Evolutionary conservation across 23 tunicate species (phyloP).

Genomic region (Styela plicata): DNA sequence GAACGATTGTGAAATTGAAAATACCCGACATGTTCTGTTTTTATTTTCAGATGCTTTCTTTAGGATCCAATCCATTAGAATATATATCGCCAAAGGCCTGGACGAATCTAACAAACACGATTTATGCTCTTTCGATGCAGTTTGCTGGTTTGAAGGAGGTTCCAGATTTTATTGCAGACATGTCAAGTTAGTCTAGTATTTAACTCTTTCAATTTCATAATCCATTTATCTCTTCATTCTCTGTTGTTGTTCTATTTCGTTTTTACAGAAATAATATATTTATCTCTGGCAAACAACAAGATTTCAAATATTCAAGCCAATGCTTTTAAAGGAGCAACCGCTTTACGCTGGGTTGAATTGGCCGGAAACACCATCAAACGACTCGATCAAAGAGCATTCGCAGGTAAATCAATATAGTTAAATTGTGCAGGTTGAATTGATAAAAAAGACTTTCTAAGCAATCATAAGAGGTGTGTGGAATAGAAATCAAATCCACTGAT

Average conservation of each 20-base stretch:
- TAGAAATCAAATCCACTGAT: too few relatives aligned
- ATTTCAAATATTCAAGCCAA: slow-evolving; percentile 19
- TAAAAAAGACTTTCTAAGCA: too few relatives aligned
- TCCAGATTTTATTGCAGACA: not conserved
- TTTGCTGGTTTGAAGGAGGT: not conserved
- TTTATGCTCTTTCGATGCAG: not conserved
- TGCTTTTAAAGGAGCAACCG: slow-evolving; percentile 9
- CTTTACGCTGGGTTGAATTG: slow-evolving; percentile 36
- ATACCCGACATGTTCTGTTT: not conserved
- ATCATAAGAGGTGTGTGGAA: too few relatives aligned
- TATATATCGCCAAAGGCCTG: not conserved
- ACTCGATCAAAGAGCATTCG: slow-evolving; percentile 37
- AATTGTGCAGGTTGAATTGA: too few relatives aligned
- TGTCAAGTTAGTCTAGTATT: not conserved
- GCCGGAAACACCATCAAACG: slow-evolving; percentile 29
- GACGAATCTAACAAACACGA: not conserved
- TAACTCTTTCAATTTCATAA: too few relatives aligned
- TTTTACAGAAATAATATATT: slow-evolving; percentile 30
- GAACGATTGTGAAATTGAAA: not conserved
- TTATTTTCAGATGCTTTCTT: not conserved
- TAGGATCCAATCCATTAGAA: slow-evolving; percentile 3
- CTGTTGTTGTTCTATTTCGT: slow-evolving; percentile 7
- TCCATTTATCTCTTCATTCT: not conserved
- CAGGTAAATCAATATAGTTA: too few relatives aligned
- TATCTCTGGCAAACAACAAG: slow-evolving; percentile 39